Percentiles rank a stretch among this genome's conserved stretches.
phyloP scores from a whole-genome alignment of 2,113 vertebrate genomes.

The Echinops telfairi region DNA sequence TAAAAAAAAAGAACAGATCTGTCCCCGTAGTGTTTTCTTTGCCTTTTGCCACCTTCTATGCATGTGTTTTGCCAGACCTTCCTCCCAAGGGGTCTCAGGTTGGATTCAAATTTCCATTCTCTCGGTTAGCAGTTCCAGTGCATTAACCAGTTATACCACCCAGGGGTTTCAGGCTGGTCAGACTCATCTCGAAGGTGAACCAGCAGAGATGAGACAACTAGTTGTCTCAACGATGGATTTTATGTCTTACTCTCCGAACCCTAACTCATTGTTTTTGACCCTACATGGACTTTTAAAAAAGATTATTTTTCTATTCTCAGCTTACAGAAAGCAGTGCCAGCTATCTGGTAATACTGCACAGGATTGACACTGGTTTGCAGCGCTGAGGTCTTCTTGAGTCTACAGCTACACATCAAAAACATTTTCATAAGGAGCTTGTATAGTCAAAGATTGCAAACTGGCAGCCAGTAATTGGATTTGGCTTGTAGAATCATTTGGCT shows the following conservation, averaged over 20 bases:
- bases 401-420: not conserved
- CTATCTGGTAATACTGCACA: not conserved
- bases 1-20: not conserved
- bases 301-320: not conserved
- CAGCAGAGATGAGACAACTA: conserved; percentile 9
- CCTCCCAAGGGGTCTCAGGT: not conserved
- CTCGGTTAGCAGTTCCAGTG: not conserved
- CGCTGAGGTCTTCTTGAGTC: not conserved
- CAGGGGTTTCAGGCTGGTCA: not conserved
- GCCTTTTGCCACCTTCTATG: not conserved
- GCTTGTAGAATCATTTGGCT: not conserved
- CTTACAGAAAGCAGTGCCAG: not conserved
- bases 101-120: not conserved
- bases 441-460: not conserved
- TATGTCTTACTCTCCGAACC: conserved; percentile 5
- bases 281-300: not conserved
- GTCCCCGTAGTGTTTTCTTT: not conserved
- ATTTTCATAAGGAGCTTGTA: not conserved
- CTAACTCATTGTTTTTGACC: not conserved
- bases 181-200: conserved; percentile 54
- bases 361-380: not conserved
- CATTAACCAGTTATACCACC: not conserved
- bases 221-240: conserved; percentile 51
- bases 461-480: not conserved
- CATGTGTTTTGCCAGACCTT: not conserved